These are phyloP conservation scores for Callimorpha dominula DNA, from an alignment of 2,888 invertebrate species.

Conservation along the genomic window DNA sequence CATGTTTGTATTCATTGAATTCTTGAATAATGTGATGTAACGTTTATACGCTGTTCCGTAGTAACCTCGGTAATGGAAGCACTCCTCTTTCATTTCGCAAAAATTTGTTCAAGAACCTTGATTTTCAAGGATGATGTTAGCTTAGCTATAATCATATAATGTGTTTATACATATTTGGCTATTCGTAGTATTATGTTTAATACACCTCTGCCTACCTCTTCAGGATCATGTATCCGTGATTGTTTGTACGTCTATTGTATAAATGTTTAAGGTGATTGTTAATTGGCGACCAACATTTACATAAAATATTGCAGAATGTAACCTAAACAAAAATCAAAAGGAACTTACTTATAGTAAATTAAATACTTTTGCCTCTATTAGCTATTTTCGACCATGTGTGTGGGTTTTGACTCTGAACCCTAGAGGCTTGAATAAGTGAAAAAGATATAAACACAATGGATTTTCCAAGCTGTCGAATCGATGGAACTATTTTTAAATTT, in stretches of 20 bases:
- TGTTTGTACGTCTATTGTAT: too few species aligned
- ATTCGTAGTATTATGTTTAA: too few species aligned
- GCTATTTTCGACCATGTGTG: not conserved
- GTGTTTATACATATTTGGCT: not conserved
- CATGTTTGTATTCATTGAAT: slow-evolving; percentile 18
- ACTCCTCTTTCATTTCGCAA: slow-evolving; percentile 1
- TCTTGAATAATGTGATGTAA: slow-evolving; percentile 27
- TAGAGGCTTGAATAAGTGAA: not conserved
- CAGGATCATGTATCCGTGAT: too few species aligned
- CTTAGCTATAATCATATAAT: not conserved
- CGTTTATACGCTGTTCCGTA: not conserved
- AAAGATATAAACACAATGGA: not conserved
- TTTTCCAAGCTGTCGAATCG: not conserved
- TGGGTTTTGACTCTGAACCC: not conserved
- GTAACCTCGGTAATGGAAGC: slow-evolving; percentile 14
- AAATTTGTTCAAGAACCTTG: not conserved
- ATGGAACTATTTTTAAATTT: not conserved
- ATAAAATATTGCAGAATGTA: not conserved
- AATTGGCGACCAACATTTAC: not conserved
- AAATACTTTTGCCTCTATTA: too few species aligned
- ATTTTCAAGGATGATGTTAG: not conserved
- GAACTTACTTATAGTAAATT: not conserved
- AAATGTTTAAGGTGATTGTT: not conserved
- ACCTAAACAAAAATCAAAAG: not conserved
- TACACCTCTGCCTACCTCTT: too few species aligned